Base-by-base conservation (phyloP, 2,797 vertebrate species). In the Sebastes taczanowskii region DNA sequence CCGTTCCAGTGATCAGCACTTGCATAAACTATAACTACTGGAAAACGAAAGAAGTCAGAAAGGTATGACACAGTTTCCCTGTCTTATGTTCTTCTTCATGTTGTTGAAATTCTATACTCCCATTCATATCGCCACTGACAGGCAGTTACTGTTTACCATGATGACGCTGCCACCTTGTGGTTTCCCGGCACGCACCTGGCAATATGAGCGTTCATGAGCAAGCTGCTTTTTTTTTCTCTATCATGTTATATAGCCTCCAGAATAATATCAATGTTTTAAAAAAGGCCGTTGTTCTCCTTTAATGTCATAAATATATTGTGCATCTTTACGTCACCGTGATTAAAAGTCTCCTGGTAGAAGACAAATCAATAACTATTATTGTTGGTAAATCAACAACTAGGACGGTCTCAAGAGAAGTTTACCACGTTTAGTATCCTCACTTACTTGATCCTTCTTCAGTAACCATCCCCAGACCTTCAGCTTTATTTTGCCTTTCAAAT, bases 371-470 rank as follows among this genome's bases (percentile, higher is more conserved):
- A 3, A 4, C 14, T 49, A 16, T 4, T n/a, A 58, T 20, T 34
- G 34, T 59, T 55, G 6, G 32, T 69, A 49, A 8, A 58, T n/a
- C 8, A 76, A 78, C 25, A 71, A 6, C 18, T 3, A 20, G 22
- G 22, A 14, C 46, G 8, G 7, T 56, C 22, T 59, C 29, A 61
- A 61, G 68, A 76, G 30, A 52, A 18, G 25, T 83, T 77, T 67
- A 71, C 84, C 76, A 32, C 1, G 11, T 84, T 77, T 64, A 38
- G 52, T 32, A 34, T 82, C 81, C 81, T 79, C 86, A 98, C 98
- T 97, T 97, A 99, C 99, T 97, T 93, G 98, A 99, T 93, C 99
- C 99, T 91, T 99, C 99, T 93, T 99, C 99, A 72, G 99, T 99
- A 66, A 99, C 98, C 99, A 99, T 99, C 68, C 99, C 99, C 89